phyloP scores from a whole-genome alignment of 2,797 vertebrate genomes.

The Micropoecilia bifurca region DNA sequence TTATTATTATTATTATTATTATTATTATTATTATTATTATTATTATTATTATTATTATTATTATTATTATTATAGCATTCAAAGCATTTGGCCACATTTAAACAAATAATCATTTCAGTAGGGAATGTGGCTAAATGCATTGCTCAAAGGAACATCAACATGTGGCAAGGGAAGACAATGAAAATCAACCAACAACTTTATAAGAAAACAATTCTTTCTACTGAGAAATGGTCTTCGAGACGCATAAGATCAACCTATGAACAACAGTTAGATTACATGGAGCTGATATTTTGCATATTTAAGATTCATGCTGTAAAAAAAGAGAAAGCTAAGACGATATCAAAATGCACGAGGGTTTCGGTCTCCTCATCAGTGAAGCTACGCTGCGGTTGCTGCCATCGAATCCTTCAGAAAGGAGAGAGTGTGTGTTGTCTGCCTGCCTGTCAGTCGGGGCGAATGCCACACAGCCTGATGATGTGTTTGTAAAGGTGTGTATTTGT shows the following conservation, averaged over 20 bases:
- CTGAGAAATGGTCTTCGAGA: not conserved
- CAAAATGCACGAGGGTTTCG: constrained; percentile 56
- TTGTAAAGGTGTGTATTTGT: constrained; percentile 20
- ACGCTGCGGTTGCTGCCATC: constrained; percentile 48
- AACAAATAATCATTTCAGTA: not conserved
- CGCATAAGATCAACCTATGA: not conserved
- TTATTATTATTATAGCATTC: not conserved
- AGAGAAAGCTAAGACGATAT: constrained; percentile 37
- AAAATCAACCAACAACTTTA: not conserved
- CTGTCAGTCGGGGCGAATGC: constrained; percentile 16
- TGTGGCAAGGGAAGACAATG: not conserved
- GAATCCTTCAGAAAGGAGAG: constrained; percentile 33
- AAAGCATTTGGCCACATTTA: not conserved
- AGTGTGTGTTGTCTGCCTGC: constrained; percentile 29
- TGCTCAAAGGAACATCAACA: not conserved
- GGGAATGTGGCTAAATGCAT: not conserved
- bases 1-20: not conserved
- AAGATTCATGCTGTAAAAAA: not conserved
- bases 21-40: no score
- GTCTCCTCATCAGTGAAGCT: constrained; percentile 37
- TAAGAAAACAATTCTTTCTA: not conserved
- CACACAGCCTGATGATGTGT: constrained; percentile 15
- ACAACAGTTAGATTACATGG: not conserved
- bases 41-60: no score
- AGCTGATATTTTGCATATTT: constrained; percentile 9